A percentile compares a stretch with the other conserved stretches of the same genome.
Evolutionary conservation across 2,888 invertebrate genomes (phyloP).

Genomic region (Prionchulus punctatus): DNA sequence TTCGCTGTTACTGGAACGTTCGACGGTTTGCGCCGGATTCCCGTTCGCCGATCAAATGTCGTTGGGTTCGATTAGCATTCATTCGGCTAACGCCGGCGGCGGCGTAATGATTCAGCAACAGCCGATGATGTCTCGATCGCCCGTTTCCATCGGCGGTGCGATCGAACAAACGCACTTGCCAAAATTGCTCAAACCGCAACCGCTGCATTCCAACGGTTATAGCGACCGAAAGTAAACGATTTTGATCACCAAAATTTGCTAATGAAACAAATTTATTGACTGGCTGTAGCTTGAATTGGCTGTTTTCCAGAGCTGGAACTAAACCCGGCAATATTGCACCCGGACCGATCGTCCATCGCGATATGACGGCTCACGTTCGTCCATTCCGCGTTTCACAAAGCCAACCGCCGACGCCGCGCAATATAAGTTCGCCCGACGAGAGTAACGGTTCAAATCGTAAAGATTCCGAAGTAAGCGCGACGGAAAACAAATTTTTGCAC

Average conservation of each 20-base stretch:
- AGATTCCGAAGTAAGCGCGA: neutral
- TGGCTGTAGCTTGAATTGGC: too few species aligned
- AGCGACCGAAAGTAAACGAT: neutral
- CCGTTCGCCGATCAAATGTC: too few species aligned
- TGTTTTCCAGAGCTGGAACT: neutral
- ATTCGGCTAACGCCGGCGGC: too few species aligned
- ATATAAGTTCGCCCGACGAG: neutral
- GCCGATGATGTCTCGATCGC: too few species aligned
- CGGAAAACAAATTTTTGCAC: neutral
- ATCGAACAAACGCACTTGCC: neutral
- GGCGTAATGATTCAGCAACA: too few species aligned
- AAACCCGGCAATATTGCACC: constrained; percentile 12
- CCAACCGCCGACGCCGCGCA: neutral
- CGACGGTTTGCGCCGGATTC: too few species aligned
- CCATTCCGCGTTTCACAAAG: constrained; percentile 9
- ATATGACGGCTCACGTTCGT: constrained; percentile 7
- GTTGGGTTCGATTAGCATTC: too few species aligned
- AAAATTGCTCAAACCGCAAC: neutral
- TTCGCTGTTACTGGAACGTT: too few species aligned
- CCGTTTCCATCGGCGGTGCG: neutral
- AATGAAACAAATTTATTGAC: too few species aligned
- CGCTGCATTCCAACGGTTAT: neutral
- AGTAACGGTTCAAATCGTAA: neutral
- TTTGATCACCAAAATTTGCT: neutral
- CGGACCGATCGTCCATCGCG: constrained; percentile 6